Percentiles rank a stretch among this genome's conserved stretches.
Evolutionary conservation across 2,888 invertebrate species (phyloP).

Genomic region (Ctena decussata): DNA sequence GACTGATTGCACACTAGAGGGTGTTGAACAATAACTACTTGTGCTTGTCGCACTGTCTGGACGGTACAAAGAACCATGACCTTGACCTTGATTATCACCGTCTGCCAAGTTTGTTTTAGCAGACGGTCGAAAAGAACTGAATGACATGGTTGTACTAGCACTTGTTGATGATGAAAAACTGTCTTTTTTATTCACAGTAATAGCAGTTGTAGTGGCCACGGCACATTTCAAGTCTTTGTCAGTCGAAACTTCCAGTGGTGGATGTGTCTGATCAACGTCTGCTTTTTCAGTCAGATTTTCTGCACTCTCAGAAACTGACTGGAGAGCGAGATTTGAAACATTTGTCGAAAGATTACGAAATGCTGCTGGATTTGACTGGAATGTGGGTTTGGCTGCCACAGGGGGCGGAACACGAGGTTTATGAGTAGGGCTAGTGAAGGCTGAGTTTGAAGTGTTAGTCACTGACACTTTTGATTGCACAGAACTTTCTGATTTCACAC

Average conservation of each 20-base stretch:
- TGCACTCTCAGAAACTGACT: not conserved
- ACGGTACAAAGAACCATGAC: slow-evolving; percentile 52
- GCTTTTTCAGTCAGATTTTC: slow-evolving; percentile 6
- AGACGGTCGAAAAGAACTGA: slow-evolving; percentile 66
- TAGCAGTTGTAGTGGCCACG: slow-evolving; percentile 47
- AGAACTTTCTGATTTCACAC: not conserved
- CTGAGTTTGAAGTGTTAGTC: slow-evolving; percentile 44
- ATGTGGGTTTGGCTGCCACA: slow-evolving; percentile 49
- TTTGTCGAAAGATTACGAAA: slow-evolving; percentile 55
- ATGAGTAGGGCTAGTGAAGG: slow-evolving; percentile 68
- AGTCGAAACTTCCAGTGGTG: not conserved
- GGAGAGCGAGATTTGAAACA: slow-evolving; percentile 42
- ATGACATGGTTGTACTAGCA: slow-evolving; percentile 59
- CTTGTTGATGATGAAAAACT: slow-evolving; percentile 72
- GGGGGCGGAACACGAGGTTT: slow-evolving; percentile 59
- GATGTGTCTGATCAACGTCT: not conserved
- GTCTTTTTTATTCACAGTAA: slow-evolving; percentile 66
- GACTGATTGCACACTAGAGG: slow-evolving; percentile 77
- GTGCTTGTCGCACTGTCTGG: slow-evolving; percentile 80
- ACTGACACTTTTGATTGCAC: slow-evolving; percentile 53
- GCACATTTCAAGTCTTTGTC: not conserved
- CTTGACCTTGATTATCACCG: not conserved
- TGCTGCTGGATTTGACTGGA: slow-evolving; percentile 52
- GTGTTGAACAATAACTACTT: slow-evolving; percentile 80
- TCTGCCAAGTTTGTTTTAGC: slow-evolving; percentile 46